Evolutionary conservation across 2,888 invertebrate species (phyloP), one percentile per base, ranked within the genome.

Genomic region (Carterocephalus palaemon): DNA sequence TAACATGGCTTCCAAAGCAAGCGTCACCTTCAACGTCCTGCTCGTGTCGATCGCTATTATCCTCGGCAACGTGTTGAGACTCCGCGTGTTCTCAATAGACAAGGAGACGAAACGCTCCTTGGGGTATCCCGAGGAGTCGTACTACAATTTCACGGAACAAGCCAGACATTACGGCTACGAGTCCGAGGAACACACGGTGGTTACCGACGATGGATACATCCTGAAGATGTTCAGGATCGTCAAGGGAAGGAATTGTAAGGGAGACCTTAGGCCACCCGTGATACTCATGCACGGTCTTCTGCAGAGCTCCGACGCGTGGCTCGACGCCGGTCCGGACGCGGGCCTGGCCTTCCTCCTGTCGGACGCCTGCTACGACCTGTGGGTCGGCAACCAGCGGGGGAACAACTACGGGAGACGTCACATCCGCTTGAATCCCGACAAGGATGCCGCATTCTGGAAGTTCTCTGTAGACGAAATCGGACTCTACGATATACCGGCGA

Each of bases 391-490:
- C 37, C 57, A 58, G 31, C 60, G 77, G 10, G 77, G 77, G 0
- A 76, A 70, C 32, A 63, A 73, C 47, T 92, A 91, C 62, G 86
- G 89, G 3, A 77, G 84, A 33, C 73, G 71, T 8, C 92, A 92
- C 53, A 57, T 75, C 41, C 65, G 60, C 0, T 54, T 82, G 59
- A 41, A 75, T 51, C 59, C 81, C 8, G 63, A 45, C 3, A 58
- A 31, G 45, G 78, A 84, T 37, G 34, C 51, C 8, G 65, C 70
- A 36, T 92, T 88, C 51, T 90, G 89, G 88, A 57, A 64, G 24
- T 59, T 69, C 38, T 42, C 60, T 4, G 93, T 91, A 82, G 92
- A 95, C 60, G 91, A 95, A 64, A 93, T 95, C 64, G 94, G 92
- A 0, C 65, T 78, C 12, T 90, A 88, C 56, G 97, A 97, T 67